Evolutionary conservation across 2,888 invertebrate genomes (phyloP).

Genomic region (Troglohyphantes excavatus): DNA sequence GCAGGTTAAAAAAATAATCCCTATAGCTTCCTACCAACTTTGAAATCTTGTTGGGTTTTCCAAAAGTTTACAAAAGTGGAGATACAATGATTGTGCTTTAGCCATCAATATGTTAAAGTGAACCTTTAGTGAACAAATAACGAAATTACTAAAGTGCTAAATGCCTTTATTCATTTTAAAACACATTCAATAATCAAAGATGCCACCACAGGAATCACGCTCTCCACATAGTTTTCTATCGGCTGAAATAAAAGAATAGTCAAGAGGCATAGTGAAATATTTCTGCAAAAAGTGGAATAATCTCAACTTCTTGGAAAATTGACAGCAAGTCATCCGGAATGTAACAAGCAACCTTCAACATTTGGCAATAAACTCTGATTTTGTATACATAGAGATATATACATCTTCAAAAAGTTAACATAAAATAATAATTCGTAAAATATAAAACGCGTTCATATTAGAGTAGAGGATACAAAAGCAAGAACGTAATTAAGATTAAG

Average conservation of each 20-base stretch:
- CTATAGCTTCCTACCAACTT: too few relatives aligned
- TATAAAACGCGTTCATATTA: not conserved
- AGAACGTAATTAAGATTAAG: not conserved
- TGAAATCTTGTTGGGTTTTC: too few relatives aligned
- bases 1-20: too few relatives aligned
- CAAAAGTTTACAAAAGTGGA: too few relatives aligned
- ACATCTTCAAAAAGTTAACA: conserved; percentile 7
- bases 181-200: not conserved
- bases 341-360: conserved; percentile 16
- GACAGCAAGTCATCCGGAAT: conserved; percentile 4
- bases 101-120: too few relatives aligned
- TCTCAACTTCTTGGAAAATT: not conserved
- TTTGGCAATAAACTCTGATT: conserved; percentile 18
- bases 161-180: conserved; percentile 16
- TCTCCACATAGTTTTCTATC: not conserved
- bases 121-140: not conserved
- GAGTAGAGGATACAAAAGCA: not conserved
- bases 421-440: conserved; percentile 24
- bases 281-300: conserved; percentile 18
- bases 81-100: too few relatives aligned
- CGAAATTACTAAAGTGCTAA: not conserved
- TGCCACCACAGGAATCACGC: not conserved
- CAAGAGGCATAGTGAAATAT: conserved; percentile 10
- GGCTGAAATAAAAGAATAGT: conserved; percentile 17
- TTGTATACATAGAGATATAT: conserved; percentile 11